phyloP scores from a whole-genome alignment of 2,113 vertebrate species.

The Urocitellus parryii region DNA sequence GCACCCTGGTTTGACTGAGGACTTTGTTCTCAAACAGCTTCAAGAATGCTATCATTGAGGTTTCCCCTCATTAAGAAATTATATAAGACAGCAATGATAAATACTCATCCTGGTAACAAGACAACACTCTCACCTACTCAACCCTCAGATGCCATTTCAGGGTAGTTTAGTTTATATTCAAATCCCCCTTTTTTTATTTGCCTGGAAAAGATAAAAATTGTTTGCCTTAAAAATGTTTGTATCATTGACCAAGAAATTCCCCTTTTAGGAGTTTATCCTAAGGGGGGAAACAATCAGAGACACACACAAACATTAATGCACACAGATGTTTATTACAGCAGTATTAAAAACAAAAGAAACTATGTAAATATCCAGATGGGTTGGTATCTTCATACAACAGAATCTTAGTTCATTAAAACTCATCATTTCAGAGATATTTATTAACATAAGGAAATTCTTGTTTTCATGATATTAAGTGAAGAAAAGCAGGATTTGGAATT shows the following conservation, averaged over 20 bases:
- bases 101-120: constrained; percentile 35
- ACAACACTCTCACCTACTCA: constrained; percentile 56
- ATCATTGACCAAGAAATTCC: constrained; percentile 49
- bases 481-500: neutral
- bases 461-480: neutral
- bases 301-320: constrained; percentile 32
- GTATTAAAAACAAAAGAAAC: constrained; percentile 68
- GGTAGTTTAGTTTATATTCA: constrained; percentile 74
- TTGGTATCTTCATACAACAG: neutral
- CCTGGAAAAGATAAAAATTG: constrained; percentile 66
- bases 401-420: constrained; percentile 18
- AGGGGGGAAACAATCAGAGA: neutral
- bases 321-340: constrained; percentile 27
- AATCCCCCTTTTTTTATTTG: constrained; percentile 73
- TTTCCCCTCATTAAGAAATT: constrained; percentile 74
- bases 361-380: constrained; percentile 10
- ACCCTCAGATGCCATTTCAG: constrained; percentile 73
- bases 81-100: neutral
- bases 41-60: constrained; percentile 78
- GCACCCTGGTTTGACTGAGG: constrained; percentile 61
- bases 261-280: constrained; percentile 64
- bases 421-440: neutral
- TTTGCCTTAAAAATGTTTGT: constrained; percentile 61
- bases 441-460: neutral
- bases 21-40: constrained; percentile 84